Percentiles rank a stretch among this genome's conserved stretches.
Evolutionary conservation across 2,113 vertebrate species (phyloP).

Genomic region (Zeus faber): DNA sequence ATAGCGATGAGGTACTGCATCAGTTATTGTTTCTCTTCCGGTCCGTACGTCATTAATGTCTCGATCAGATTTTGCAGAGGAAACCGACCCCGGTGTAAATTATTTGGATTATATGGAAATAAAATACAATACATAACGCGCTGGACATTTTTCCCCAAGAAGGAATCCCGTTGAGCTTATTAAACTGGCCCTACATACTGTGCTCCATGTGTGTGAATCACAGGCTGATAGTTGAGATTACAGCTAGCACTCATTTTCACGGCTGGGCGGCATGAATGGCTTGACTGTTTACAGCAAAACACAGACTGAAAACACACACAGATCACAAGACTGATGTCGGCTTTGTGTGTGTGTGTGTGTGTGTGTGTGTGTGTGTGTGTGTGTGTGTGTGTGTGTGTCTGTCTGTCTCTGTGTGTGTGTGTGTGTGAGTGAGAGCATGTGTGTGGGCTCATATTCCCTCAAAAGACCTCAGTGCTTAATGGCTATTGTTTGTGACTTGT

Average conservation of each 20-base stretch:
- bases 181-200: too few species aligned
- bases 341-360: slow-evolving; percentile 22
- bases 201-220: neutral
- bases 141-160: too few species aligned
- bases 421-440: neutral
- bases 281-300: slow-evolving; percentile 62
- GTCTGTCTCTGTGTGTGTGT: neutral
- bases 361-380: slow-evolving; percentile 22
- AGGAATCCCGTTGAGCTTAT: too few species aligned
- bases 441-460: slow-evolving; percentile 12
- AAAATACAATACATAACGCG: too few species aligned
- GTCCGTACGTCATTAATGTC: too few species aligned
- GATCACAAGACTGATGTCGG: slow-evolving; percentile 61
- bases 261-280: slow-evolving; percentile 47
- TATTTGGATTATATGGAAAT: too few species aligned
- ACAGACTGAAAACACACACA: slow-evolving; percentile 42
- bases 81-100: too few species aligned
- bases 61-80: too few species aligned
- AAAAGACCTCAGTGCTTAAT: neutral
- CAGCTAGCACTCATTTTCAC: slow-evolving; percentile 29
- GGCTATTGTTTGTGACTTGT: slow-evolving; percentile 2
- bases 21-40: too few species aligned
- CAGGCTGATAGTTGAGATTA: neutral
- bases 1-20: too few species aligned
- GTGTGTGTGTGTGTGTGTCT: slow-evolving; percentile 14